Conservation (phyloP, 2,113 vertebrate genomes). For the Calyptomena viridis region DNA sequence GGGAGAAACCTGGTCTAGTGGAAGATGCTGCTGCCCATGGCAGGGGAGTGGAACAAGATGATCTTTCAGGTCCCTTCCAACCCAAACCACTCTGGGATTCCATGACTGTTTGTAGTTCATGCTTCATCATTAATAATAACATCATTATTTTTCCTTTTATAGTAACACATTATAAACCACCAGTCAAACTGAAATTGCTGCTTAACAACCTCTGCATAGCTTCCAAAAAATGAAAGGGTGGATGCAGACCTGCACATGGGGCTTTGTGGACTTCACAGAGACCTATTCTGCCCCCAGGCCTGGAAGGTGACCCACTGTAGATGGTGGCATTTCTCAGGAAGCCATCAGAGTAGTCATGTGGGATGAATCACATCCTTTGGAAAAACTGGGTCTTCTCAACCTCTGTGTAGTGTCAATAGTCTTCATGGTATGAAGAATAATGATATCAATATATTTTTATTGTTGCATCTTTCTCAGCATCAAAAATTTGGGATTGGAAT, state of each 20-base stretch:
- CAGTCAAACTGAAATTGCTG: background rate
- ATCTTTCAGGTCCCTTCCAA: accelerated
- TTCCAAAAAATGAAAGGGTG: background rate
- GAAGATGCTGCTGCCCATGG: background rate
- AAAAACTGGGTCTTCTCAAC: background rate
- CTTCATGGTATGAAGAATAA: background rate
- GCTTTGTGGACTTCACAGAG: background rate
- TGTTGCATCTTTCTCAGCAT: background rate
- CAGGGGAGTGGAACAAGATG: background rate
- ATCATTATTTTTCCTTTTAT: background rate
- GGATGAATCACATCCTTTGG: background rate
- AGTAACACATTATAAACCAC: background rate
- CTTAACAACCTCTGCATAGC: background rate
- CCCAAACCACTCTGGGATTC: background rate
- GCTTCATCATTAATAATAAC: background rate
- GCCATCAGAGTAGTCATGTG: background rate
- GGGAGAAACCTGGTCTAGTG: background rate
- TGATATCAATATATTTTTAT: background rate
- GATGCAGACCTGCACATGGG: background rate
- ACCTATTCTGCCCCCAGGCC: background rate
- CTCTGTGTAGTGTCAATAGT: background rate
- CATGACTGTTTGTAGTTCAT: background rate
- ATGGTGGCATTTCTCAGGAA: background rate
- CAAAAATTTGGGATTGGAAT: background rate
- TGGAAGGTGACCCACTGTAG: background rate